Conservation (phyloP, 2,113 vertebrate genomes). For the Hippocampus mohnikei region DNA sequence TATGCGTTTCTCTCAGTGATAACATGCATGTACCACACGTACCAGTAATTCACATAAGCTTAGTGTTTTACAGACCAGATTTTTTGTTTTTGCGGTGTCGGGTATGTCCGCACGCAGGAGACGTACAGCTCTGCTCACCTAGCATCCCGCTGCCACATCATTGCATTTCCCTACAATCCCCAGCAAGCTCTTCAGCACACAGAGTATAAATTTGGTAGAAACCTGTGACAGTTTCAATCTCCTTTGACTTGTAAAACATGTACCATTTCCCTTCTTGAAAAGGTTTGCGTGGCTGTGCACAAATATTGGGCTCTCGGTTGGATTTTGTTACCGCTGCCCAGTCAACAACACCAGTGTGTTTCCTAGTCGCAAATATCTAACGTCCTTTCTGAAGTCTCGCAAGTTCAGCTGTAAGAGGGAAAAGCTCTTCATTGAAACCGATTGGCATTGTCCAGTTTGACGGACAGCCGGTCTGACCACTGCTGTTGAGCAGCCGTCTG, state of each 20-base stretch:
- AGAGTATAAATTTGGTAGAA: slow-evolving; percentile 30
- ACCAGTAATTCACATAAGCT: slow-evolving; percentile 10
- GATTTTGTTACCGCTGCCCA: slow-evolving; percentile 24
- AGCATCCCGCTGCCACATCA: slow-evolving; percentile 29
- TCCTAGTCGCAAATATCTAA: slow-evolving; percentile 52
- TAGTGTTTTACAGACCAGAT: slow-evolving; percentile 16
- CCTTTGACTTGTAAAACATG: slow-evolving; percentile 32
- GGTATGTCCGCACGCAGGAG: slow-evolving; percentile 30
- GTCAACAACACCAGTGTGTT: slow-evolving; percentile 46
- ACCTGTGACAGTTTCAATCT: slow-evolving; percentile 21
- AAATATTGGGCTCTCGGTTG: slow-evolving; percentile 16
- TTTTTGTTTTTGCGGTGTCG: slow-evolving; percentile 12
- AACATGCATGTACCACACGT: slow-evolving; percentile 16
- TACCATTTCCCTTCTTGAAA: slow-evolving; percentile 32
- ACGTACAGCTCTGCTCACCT: slow-evolving; percentile 34
- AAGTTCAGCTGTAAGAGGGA: slow-evolving; percentile 14
- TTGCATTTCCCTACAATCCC: slow-evolving; percentile 13
- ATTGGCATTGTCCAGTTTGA: slow-evolving; percentile 33
- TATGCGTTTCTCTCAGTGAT: neutral
- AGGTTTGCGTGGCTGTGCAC: slow-evolving; percentile 6
- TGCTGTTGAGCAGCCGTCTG: slow-evolving; percentile 3
- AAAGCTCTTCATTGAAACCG: slow-evolving; percentile 32
- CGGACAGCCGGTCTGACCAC: slow-evolving; percentile 3
- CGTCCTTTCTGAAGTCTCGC: slow-evolving; percentile 11
- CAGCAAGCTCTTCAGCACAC: slow-evolving; percentile 12